Evolutionary conservation across 2,888 invertebrate genomes (phyloP), one percentile per base, ranked within the genome.

Genomic region (Patella ulyssiponensis): DNA sequence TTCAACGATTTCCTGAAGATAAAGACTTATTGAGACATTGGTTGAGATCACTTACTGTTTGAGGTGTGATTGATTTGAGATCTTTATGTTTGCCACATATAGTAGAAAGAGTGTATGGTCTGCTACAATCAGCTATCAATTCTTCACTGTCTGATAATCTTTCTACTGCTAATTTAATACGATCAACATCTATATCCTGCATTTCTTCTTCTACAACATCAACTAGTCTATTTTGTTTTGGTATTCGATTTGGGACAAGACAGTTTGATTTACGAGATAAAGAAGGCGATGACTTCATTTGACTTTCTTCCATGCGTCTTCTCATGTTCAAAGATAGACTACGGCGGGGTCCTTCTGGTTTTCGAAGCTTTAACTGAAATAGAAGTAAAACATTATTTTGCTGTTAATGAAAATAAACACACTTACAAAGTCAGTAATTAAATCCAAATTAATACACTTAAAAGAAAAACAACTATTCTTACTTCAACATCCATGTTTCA

Each of bases 41-140:
- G 27, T 27, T 27, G 2, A 3, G 3, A 27, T 27, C 1, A 27
- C 27, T 27, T 27, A 27, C 27, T 27, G 27, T 27, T 27, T 27
- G 27, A 27, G 27, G 27, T 27, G 27, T 27, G 27, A 72, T 54
- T 53, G 72, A 53, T 27, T 72, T 72, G 72, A 72, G 72, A 72
- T 72, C 72, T 7, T 52, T 72, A 23, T 72, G 72, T 72, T 54
- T 53, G 15, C 72, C 72, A 53, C 14, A 23, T 33, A 72, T 14
- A 7, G 72, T 72, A 14, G 72, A 52, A 23, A 72, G 72, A 72
- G 53, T 72, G 20, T 72, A 54, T 53, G 23, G 23, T 54, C 54
- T 52, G 27, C 27, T 27, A 27, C 27, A 27, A 27, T 27, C 27
- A 27, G 27, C 27, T 27, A 27, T 27, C 27, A 27, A 27, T 27